Percentiles rank a stretch among this genome's conserved stretches.
These are phyloP conservation scores for Enteromius argenteus DNA, from an alignment of 2,797 vertebrate species.

Conservation along the genomic window DNA sequence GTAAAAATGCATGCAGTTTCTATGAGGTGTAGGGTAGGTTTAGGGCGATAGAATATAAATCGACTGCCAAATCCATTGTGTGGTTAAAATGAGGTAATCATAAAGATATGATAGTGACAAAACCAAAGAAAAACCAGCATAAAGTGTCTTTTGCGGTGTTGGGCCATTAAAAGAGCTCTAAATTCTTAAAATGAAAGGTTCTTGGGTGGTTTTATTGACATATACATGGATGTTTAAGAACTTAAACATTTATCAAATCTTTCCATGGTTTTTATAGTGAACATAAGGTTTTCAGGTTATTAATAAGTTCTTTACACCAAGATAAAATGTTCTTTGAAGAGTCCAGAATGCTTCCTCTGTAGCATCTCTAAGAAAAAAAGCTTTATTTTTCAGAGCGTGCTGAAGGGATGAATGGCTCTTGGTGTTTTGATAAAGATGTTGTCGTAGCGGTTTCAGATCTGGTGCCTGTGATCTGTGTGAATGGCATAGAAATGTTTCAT, in stretches of 20 bases:
- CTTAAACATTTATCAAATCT: neutral
- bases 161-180: neutral
- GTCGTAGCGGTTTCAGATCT: neutral
- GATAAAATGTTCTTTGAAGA: neutral
- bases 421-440: neutral
- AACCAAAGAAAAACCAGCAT: neutral
- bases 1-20: neutral
- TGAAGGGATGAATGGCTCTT: neutral
- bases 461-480: neutral
- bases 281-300: neutral
- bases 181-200: neutral
- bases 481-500: neutral
- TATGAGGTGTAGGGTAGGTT: neutral
- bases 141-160: neutral
- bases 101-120: neutral
- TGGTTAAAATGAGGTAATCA: neutral
- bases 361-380: neutral
- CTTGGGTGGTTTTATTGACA: neutral
- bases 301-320: neutral
- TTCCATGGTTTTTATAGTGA: neutral
- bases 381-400: neutral
- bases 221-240: neutral
- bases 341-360: neutral
- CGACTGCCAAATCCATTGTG: neutral
- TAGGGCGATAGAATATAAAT: neutral